phyloP scores from a whole-genome alignment of 2,888 invertebrate species.

The Rhaphigaster nebulosa region DNA sequence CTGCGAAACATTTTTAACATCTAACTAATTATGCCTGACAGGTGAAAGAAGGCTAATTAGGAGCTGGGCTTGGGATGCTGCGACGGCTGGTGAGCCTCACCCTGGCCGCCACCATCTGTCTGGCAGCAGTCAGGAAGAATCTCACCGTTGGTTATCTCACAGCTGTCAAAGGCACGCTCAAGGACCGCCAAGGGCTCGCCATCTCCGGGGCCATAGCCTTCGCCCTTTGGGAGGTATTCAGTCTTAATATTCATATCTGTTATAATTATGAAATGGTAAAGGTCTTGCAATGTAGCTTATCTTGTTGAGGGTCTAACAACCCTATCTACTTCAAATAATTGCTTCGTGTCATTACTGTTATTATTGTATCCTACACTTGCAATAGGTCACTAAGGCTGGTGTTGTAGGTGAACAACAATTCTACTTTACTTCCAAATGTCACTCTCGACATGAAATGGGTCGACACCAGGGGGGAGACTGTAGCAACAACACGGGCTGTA shows the following conservation, averaged over 20 bases:
- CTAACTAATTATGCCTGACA: not conserved
- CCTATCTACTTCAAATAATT: not conserved
- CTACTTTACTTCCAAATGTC: conserved; percentile 80
- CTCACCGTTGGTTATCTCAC: conserved; percentile 90
- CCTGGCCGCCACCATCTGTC: conserved; percentile 72
- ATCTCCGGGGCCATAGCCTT: conserved; percentile 92
- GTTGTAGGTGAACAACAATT: conserved; percentile 79
- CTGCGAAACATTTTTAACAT: not conserved
- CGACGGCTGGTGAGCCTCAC: conserved; percentile 74
- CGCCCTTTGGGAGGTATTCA: conserved; percentile 84
- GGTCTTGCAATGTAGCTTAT: not conserved
- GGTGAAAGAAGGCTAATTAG: conserved; percentile 74
- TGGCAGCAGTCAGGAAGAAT: conserved; percentile 70
- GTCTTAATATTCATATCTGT: not conserved
- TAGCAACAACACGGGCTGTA: conserved; percentile 83
- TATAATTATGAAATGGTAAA: too few species aligned
- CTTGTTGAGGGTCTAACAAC: not conserved
- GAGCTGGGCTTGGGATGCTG: conserved; percentile 70
- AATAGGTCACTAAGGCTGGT: conserved; percentile 38
- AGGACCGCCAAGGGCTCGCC: conserved; percentile 86
- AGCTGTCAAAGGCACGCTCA: conserved; percentile 82
- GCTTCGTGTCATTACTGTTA: not conserved
- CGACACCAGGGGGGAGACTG: conserved; percentile 89
- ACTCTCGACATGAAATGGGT: conserved; percentile 81
- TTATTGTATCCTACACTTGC: conserved; percentile 17